A percentile compares a stretch with the other conserved stretches of the same genome.
Evolutionary conservation across 2,888 invertebrate species (phyloP).

Genomic region (Scaptomyza flava): DNA sequence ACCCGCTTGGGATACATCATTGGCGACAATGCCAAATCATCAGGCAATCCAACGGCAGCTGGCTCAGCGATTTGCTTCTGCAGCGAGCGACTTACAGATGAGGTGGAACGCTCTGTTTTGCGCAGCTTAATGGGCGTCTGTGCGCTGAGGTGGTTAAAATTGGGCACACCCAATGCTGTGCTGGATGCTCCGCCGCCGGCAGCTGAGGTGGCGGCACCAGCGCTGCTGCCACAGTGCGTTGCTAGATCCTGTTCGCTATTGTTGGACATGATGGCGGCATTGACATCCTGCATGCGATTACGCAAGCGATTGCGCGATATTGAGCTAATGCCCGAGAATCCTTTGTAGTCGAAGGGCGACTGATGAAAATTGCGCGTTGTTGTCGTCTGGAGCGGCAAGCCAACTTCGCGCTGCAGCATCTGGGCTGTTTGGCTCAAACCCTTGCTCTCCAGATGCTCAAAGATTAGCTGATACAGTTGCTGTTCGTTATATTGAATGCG

Average conservation of each 20-base stretch:
- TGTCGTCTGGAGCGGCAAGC: constrained; percentile 85
- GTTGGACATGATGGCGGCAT: constrained; percentile 67
- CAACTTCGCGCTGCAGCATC: constrained; percentile 91
- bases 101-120: constrained; percentile 57
- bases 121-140: constrained; percentile 69
- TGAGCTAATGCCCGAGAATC: constrained; percentile 67
- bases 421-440: constrained; percentile 91
- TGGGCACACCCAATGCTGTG: constrained; percentile 47
- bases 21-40: constrained; percentile 48
- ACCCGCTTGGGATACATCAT: constrained; percentile 85
- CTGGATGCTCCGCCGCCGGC: background rate
- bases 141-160: constrained; percentile 46
- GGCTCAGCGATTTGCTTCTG: constrained; percentile 85
- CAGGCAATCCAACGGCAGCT: constrained; percentile 34
- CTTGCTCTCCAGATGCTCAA: constrained; percentile 92
- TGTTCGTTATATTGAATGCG: constrained; percentile 97
- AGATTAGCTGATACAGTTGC: constrained; percentile 95
- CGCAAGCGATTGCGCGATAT: constrained; percentile 79
- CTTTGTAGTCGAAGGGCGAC: constrained; percentile 84
- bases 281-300: constrained; percentile 82
- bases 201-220: constrained; percentile 9
- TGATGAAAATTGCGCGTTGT: constrained; percentile 82
- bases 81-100: constrained; percentile 77
- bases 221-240: constrained; percentile 23
- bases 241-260: constrained; percentile 44